Conservation (phyloP, 2,888 invertebrate genomes). For the Chesias legatella region DNA sequence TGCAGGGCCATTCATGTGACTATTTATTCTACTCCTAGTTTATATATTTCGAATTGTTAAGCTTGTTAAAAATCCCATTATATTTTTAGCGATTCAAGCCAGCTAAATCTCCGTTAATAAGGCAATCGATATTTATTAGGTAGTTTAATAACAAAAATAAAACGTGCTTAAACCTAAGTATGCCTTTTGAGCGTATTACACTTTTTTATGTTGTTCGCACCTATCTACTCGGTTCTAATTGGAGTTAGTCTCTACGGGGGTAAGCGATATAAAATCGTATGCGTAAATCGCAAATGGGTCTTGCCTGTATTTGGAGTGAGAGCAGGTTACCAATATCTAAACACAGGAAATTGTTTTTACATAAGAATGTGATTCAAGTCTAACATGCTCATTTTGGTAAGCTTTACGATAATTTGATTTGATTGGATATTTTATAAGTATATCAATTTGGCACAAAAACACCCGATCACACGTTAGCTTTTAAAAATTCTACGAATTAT, state of each 20-base stretch:
- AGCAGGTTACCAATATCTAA: slow-evolving; percentile 12
- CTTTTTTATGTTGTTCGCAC: slow-evolving; percentile 26
- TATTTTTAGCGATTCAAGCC: too few relatives aligned
- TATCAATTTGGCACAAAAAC: slow-evolving; percentile 12
- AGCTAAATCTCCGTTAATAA: slow-evolving; percentile 3
- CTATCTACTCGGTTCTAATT: slow-evolving; percentile 24
- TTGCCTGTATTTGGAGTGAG: slow-evolving; percentile 25
- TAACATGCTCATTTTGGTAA: slow-evolving; percentile 17
- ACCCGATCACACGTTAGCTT: slow-evolving; percentile 13
- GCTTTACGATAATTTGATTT: slow-evolving; percentile 22
- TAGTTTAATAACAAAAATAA: slow-evolving; percentile 12
- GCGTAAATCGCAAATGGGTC: slow-evolving; percentile 1
- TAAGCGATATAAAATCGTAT: slow-evolving; percentile 20
- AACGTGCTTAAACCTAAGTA: slow-evolving; percentile 23
- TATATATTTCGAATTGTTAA: background rate
- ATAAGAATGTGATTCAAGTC: slow-evolving; percentile 15
- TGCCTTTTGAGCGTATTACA: slow-evolving; percentile 23
- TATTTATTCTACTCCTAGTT: slow-evolving; percentile 7
- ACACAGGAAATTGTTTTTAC: slow-evolving; percentile 26
- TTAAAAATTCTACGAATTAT: slow-evolving; percentile 48
- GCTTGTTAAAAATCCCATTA: too few relatives aligned
- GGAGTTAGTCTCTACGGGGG: slow-evolving; percentile 22
- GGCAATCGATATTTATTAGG: slow-evolving; percentile 17
- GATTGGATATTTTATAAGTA: slow-evolving; percentile 16
- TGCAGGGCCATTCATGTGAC: slow-evolving; percentile 9